Evolutionary conservation across 2,797 vertebrate species (phyloP).

Genomic region (Gymnodraco acuticeps): DNA sequence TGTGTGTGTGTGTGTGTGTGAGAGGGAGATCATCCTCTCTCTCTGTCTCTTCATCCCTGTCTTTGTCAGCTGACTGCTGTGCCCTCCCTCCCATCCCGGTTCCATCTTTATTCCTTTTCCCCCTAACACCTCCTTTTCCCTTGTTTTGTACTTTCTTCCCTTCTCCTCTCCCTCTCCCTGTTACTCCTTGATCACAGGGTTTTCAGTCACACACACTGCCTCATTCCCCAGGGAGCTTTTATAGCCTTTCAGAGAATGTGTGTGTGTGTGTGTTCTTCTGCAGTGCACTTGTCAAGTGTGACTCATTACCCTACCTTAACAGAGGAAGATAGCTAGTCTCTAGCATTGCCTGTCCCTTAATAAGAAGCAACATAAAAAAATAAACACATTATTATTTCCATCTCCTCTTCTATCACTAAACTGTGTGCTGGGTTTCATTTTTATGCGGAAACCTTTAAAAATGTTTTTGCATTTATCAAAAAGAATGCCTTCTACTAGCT

Average conservation of each 20-base stretch:
- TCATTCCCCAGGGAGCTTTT: conserved; percentile 76
- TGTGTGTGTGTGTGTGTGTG: conserved; percentile 9
- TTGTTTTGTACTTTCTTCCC: conserved; percentile 54
- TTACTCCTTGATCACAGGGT: conserved; percentile 74
- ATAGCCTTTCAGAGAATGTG: conserved; percentile 61
- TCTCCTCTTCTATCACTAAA: conserved; percentile 8
- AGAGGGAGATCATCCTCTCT: conserved; percentile 12
- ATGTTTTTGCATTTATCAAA: background rate
- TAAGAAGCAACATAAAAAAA: conserved; percentile 21
- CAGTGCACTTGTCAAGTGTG: conserved; percentile 62
- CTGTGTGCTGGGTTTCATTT: conserved; percentile 5
- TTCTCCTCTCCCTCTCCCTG: conserved; percentile 45
- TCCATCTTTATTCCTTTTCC: conserved; percentile 52
- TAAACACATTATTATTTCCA: conserved; percentile 1
- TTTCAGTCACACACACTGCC: conserved; percentile 63
- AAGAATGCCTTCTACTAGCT: background rate
- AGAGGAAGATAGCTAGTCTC: conserved; percentile 38
- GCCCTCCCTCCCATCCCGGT: conserved; percentile 45
- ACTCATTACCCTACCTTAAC: conserved; percentile 58
- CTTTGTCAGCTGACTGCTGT: conserved; percentile 51
- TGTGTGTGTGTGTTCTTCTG: conserved; percentile 40
- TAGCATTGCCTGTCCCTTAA: conserved; percentile 24
- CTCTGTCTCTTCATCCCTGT: conserved; percentile 12
- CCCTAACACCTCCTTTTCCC: conserved; percentile 47
- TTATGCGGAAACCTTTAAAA: background rate